A percentile compares a stretch with the other conserved stretches of the same genome.
Evolutionary conservation across 2,113 vertebrate species (phyloP).

Genomic region (Scomber scombrus): DNA sequence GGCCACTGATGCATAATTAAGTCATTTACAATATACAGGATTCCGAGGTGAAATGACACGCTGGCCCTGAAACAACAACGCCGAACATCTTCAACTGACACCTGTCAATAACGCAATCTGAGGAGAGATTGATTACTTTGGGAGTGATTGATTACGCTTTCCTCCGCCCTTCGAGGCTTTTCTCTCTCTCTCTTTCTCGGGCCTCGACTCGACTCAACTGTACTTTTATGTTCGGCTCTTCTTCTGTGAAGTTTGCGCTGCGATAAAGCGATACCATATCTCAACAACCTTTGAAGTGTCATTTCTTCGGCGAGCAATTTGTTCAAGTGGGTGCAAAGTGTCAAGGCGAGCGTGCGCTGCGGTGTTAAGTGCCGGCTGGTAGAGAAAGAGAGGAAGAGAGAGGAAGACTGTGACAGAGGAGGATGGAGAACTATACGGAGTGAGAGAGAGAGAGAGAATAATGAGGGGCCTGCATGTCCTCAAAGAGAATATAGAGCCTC

Average conservation of each 20-base stretch:
- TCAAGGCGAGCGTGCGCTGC: not conserved
- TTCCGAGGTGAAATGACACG: not conserved
- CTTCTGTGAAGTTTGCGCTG: conserved; percentile 19
- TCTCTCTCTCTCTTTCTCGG: no score
- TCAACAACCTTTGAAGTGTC: conserved; percentile 42
- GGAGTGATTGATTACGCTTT: not conserved
- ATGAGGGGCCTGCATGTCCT: not conserved
- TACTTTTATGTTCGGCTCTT: not conserved
- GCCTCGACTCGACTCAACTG: not conserved
- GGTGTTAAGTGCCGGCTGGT: conserved; percentile 38
- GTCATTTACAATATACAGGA: not conserved
- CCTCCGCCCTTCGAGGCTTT: not conserved
- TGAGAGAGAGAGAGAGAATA: not conserved
- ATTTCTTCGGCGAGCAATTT: conserved; percentile 45
- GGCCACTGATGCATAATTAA: not conserved
- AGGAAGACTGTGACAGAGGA: not conserved
- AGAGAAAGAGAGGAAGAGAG: not conserved
- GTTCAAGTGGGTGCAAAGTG: conserved; percentile 48
- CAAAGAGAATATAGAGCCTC: conserved; percentile 9
- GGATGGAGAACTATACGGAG: no score
- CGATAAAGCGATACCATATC: not conserved
- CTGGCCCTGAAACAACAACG: not conserved
- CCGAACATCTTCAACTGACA: not conserved
- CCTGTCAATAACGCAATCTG: conserved; percentile 1
- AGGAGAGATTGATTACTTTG: not conserved